Base-by-base conservation (phyloP, 1,140 invertebrate genomes). In the Coelopa frigida region DNA sequence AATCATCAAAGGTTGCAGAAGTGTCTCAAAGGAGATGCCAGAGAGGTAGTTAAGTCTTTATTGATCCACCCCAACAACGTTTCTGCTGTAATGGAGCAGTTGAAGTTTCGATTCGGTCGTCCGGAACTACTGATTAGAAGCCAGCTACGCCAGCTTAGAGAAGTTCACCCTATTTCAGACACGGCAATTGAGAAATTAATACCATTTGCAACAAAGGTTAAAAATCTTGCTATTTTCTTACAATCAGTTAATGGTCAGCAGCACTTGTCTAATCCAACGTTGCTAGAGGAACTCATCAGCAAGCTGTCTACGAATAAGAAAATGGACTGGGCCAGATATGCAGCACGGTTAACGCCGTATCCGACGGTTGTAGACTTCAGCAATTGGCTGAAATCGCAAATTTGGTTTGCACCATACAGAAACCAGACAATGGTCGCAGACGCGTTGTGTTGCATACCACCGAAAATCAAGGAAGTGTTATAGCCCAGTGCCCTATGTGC, bases 1-100 rank as follows among this genome's bases (percentile, higher is more conserved):
- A 43, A 43, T 12, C 42, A 36, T 8, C 37, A 33, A 21, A 37
- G 36, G 5, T 15, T 47, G 10, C 37, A 31, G 21, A 40, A 47
- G 24, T 47, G 46, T 32, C 29, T 47, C 3, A 47, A 40, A 17
- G 37, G 37, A 7, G 26, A 32, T 22, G 37, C 27, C 3, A 10
- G 27, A 7, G 17, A 47, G 17, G 27, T 33, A 5, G 27, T 47
- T 12, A 40, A 40, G 21, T 40, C 27, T 8, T 15, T 33, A 29
- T 24, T 47, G n/a, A 40, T 47, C 22, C 35, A 47, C 22, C 36
- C 36, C 11, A 21, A 39, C n/a, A 47, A 47, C 20, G 46, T 48
- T 11, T 22, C 41, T 12, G 29, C 18, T 3, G 24, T 48, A 11
- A 33, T 42, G 6, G 38, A 48, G 29, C 46, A 42, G n/a, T 20